A percentile compares a stretch with the other conserved stretches of the same genome.
These are phyloP conservation scores for Neodiprion lecontei DNA, from an alignment of 1,140 invertebrate species.

Conservation along the genomic window DNA sequence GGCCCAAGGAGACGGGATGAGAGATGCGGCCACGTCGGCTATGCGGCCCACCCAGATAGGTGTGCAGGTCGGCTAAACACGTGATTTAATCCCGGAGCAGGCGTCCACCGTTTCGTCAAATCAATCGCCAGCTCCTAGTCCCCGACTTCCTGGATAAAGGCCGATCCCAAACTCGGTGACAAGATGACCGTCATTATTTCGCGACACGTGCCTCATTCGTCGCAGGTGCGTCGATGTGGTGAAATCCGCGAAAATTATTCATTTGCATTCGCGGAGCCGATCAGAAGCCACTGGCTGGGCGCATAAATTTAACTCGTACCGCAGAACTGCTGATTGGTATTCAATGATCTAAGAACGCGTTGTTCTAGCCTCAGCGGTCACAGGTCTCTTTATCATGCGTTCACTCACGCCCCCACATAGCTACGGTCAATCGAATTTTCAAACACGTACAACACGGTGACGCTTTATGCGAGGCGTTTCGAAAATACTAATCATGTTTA, in stretches of 20 bases:
- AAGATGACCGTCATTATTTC: not conserved
- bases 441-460: too few relatives aligned
- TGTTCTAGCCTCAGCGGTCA: not conserved
- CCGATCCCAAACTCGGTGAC: not conserved
- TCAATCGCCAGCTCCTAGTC: not conserved
- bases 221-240: too few relatives aligned
- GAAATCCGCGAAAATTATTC: too few relatives aligned
- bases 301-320: too few relatives aligned
- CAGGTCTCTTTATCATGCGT: too few relatives aligned
- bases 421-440: too few relatives aligned
- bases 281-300: too few relatives aligned
- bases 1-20: too few relatives aligned
- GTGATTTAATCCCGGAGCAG: not conserved
- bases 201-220: not conserved
- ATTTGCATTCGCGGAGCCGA: not conserved
- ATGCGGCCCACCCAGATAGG: not conserved
- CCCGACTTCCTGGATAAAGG: not conserved
- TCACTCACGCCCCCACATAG: too few relatives aligned
- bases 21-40: too few relatives aligned
- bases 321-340: not conserved
- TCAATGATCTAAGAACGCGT: not conserved
- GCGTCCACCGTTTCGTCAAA: not conserved
- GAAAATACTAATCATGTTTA: too few relatives aligned
- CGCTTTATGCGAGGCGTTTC: too few relatives aligned
- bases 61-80: not conserved